Conservation (phyloP, 2,113 vertebrate genomes). For the Charina bottae region DNA sequence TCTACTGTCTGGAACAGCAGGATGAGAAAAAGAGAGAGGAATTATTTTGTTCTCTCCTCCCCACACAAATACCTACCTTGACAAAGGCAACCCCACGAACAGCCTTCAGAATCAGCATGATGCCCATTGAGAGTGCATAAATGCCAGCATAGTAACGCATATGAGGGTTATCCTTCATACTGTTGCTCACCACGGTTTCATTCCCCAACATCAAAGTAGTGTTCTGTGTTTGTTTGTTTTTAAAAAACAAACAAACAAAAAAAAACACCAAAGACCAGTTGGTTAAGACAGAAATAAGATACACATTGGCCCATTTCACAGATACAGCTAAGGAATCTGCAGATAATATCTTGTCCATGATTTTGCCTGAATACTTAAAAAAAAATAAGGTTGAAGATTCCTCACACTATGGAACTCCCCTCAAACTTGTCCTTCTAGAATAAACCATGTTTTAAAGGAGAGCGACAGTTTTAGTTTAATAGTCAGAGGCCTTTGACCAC, state of each 20-base stretch:
- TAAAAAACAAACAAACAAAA: too few species aligned
- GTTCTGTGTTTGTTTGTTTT: slow-evolving; percentile 76
- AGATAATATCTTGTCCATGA: neutral
- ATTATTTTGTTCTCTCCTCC: neutral
- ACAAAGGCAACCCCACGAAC: slow-evolving; percentile 88
- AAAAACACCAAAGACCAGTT: neutral
- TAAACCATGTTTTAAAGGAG: neutral
- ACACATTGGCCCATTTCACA: accelerated
- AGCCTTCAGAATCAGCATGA: slow-evolving; percentile 89
- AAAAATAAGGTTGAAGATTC: neutral
- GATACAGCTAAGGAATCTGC: neutral
- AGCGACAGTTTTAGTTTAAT: neutral
- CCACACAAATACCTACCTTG: slow-evolving; percentile 75
- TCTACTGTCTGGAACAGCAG: neutral
- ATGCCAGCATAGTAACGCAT: slow-evolving; percentile 87
- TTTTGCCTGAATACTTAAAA: neutral
- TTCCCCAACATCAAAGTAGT: slow-evolving; percentile 79
- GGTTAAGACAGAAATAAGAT: slow-evolving; percentile 1
- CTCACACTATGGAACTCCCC: neutral
- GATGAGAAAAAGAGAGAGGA: neutral
- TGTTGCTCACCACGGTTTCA: slow-evolving; percentile 78
- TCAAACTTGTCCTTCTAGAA: neutral
- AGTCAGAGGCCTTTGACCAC: neutral
- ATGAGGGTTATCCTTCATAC: slow-evolving; percentile 90
- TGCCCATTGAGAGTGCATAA: slow-evolving; percentile 90